These are phyloP conservation scores for Papilio polyxenes DNA, from an alignment of 1,140 invertebrate genomes.

Conservation along the genomic window DNA sequence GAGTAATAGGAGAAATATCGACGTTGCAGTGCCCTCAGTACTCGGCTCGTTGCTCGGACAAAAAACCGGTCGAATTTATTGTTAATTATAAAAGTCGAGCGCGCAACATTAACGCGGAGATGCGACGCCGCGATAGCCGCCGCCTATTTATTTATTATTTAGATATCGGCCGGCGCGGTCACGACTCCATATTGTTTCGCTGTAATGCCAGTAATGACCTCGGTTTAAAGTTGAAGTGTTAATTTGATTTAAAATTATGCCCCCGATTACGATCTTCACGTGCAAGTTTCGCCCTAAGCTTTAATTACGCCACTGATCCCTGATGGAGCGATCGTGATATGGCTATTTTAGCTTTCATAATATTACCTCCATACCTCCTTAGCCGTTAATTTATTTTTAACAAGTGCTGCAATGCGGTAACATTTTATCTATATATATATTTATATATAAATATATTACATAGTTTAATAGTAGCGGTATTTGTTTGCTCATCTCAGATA, in stretches of 20 bases:
- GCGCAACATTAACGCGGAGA: conserved; percentile 76
- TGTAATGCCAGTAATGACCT: conserved; percentile 79
- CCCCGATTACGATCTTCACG: conserved; percentile 74
- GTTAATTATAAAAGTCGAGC: conserved; percentile 79
- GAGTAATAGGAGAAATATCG: conserved; percentile 75
- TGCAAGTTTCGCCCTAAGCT: conserved; percentile 75
- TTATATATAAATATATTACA: too few relatives aligned
- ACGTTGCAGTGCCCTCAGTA: conserved; percentile 58
- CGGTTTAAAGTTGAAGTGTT: conserved; percentile 80
- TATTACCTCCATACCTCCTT: conserved; percentile 41
- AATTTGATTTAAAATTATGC: conserved; percentile 81
- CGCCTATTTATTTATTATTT: conserved; percentile 80
- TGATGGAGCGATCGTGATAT: conserved; percentile 65
- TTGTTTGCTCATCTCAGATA: too few relatives aligned
- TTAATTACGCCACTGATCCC: conserved; percentile 71
- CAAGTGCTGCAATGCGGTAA: conserved; percentile 39
- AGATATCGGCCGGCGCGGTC: conserved; percentile 77
- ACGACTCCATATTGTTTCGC: conserved; percentile 79
- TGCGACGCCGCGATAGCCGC: conserved; percentile 70
- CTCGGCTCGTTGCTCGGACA: conserved; percentile 57
- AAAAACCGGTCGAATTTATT: conserved; percentile 79
- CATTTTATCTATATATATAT: not conserved
- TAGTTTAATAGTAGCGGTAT: too few relatives aligned
- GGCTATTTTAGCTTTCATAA: conserved; percentile 49
- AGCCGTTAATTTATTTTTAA: conserved; percentile 38